Conservation (phyloP, 2,113 vertebrate genomes). For the Hiodon alosoides region DNA sequence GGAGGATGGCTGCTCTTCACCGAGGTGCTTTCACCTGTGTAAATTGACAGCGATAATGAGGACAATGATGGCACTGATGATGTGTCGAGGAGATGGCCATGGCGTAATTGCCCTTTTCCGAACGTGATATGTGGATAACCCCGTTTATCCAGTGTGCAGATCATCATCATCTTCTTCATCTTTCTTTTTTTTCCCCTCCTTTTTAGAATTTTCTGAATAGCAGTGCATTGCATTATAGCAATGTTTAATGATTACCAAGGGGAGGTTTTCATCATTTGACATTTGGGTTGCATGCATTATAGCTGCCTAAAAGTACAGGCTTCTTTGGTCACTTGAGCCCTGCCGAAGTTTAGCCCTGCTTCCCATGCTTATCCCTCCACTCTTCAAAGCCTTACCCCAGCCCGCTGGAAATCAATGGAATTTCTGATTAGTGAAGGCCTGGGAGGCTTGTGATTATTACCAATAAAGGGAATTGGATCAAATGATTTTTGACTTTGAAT, state of each 20-base stretch:
- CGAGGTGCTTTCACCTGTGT: constrained; percentile 19
- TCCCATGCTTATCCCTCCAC: constrained; percentile 39
- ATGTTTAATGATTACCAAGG: neutral
- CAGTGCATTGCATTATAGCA: neutral
- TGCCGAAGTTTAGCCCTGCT: neutral
- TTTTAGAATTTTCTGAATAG: neutral
- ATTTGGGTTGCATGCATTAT: constrained; percentile 6
- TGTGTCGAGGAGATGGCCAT: constrained; percentile 20
- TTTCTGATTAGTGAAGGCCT: constrained; percentile 50
- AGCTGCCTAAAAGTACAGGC: constrained; percentile 16
- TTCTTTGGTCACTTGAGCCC: constrained; percentile 16
- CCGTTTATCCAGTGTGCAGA: neutral
- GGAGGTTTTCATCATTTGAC: neutral
- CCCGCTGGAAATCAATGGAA: constrained; percentile 45
- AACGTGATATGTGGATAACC: constrained; percentile 5
- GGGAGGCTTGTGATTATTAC: constrained; percentile 57
- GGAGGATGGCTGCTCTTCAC: neutral
- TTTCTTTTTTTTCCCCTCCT: neutral
- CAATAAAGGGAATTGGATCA: constrained; percentile 78
- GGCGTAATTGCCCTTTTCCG: constrained; percentile 18
- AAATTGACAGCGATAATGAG: constrained; percentile 30
- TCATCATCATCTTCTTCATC: neutral
- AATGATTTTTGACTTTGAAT: constrained; percentile 72
- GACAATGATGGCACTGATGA: constrained; percentile 27
- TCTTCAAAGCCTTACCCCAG: constrained; percentile 50